These are phyloP conservation scores for Boleophthalmus pectinirostris DNA, from an alignment of 2,113 vertebrate genomes.

Conservation along the genomic window DNA sequence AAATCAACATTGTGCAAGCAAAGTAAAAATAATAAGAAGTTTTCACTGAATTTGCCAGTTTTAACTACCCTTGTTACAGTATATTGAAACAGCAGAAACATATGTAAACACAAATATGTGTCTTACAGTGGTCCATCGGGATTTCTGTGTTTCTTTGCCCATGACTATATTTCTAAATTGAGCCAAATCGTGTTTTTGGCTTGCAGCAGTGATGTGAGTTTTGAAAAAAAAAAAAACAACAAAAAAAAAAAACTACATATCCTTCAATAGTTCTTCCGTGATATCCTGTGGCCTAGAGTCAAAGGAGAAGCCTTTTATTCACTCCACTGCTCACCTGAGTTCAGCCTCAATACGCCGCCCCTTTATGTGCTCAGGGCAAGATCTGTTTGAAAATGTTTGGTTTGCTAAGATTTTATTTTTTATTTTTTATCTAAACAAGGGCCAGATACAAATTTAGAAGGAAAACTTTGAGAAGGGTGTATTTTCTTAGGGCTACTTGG, in stretches of 20 bases:
- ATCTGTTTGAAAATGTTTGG: not conserved
- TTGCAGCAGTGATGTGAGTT: not conserved
- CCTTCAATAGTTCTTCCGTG: not conserved
- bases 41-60: not conserved
- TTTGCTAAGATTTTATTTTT: not conserved
- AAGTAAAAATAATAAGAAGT: too few relatives aligned
- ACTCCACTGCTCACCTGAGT: constrained; percentile 5
- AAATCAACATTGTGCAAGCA: too few relatives aligned
- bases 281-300: not conserved
- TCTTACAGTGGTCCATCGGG: not conserved
- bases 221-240: not conserved
- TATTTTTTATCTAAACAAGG: not conserved
- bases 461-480: not conserved
- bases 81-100: not conserved
- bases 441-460: not conserved
- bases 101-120: not conserved
- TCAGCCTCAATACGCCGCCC: not conserved
- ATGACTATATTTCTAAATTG: not conserved
- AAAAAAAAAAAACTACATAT: not conserved
- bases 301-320: constrained; percentile 2
- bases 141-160: not conserved
- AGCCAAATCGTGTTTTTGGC: not conserved
- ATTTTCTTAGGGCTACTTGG: not conserved
- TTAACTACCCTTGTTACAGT: not conserved
- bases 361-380: not conserved